Conservation (phyloP, 2,888 invertebrate genomes). For the Stratiomys singularior region DNA sequence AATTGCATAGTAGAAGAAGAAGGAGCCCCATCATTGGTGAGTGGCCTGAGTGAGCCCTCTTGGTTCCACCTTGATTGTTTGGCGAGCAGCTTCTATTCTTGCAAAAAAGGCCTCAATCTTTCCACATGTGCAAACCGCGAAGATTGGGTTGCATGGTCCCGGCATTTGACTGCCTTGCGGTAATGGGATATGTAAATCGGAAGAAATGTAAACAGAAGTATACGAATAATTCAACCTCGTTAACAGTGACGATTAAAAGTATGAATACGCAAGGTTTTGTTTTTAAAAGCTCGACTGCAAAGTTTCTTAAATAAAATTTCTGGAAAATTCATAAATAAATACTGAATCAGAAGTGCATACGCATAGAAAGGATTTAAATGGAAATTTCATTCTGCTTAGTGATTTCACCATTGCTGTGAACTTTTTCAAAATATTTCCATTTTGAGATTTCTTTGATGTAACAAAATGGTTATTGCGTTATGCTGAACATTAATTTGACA, state of each 20-base stretch:
- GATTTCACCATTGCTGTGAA: no score
- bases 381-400: no score
- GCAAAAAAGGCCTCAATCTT: not conserved
- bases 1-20: constrained; percentile 49
- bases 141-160: constrained; percentile 11
- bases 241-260: constrained; percentile 50
- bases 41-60: constrained; percentile 20
- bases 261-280: no score
- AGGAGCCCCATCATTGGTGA: not conserved
- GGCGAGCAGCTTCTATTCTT: not conserved
- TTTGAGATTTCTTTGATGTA: no score
- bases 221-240: constrained; percentile 51
- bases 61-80: constrained; percentile 15
- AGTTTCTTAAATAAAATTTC: no score
- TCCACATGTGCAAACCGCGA: not conserved
- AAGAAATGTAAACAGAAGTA: constrained; percentile 52
- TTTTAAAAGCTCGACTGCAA: no score
- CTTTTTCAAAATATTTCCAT: no score
- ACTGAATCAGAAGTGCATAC: no score
- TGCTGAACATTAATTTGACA: no score
- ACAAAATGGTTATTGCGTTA: no score
- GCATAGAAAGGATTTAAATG: no score
- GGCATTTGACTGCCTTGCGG: constrained; percentile 44
- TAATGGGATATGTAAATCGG: constrained; percentile 53
- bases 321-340: no score